These are phyloP conservation scores for Paramuricea clavata DNA, from an alignment of 92 coral and sea anemone genomes.

Conservation along the genomic window DNA sequence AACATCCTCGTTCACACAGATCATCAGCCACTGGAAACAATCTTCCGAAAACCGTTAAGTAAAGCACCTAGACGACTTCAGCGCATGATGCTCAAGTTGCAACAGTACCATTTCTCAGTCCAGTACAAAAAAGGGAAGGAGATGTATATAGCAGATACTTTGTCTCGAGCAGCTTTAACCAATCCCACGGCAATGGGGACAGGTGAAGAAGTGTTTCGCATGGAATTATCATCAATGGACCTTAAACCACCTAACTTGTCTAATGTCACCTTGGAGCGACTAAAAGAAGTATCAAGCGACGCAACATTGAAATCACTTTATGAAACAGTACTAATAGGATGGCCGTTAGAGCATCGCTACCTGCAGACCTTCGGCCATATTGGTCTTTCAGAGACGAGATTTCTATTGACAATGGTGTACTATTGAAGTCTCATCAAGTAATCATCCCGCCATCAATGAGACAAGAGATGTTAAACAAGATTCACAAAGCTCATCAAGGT, in stretches of 20 bases:
- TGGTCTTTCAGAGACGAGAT: slow-evolving; percentile 9
- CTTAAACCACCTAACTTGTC: neutral
- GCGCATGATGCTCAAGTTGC: neutral
- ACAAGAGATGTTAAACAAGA: slow-evolving; percentile 27
- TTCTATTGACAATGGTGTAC: neutral
- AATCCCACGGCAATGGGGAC: neutral
- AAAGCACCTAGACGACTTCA: neutral
- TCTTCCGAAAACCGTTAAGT: neutral
- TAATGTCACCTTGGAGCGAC: neutral
- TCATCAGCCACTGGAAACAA: neutral
- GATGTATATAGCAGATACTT: neutral
- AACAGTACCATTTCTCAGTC: neutral
- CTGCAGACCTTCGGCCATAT: too few relatives aligned
- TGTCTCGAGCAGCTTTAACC: neutral
- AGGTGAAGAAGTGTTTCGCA: neutral
- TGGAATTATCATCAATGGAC: neutral
- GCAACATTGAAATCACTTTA: neutral
- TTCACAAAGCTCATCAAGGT: slow-evolving; percentile 43
- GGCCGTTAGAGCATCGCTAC: slow-evolving; percentile 5
- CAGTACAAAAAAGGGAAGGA: neutral
- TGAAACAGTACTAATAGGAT: neutral
- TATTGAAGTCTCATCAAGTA: neutral
- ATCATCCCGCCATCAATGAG: slow-evolving; percentile 11
- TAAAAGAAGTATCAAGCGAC: neutral
- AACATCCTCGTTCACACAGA: neutral